These are phyloP conservation scores for Acropternis orthonyx DNA, from an alignment of 2,797 vertebrate genomes.

Conservation along the genomic window DNA sequence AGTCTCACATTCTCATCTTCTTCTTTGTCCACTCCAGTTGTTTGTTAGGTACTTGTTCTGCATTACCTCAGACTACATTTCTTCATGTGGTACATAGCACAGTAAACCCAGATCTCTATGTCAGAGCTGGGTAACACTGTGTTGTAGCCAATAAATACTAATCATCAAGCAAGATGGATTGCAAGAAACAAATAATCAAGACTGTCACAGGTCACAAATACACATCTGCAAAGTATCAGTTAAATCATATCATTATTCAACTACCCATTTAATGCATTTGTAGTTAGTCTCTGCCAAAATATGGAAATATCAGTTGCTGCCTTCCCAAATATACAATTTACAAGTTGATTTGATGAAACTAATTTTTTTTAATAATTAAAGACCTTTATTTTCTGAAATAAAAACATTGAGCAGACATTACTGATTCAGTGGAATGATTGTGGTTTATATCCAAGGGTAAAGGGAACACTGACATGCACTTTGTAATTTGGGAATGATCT, in stretches of 20 bases:
- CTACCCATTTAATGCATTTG: background rate
- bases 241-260: background rate
- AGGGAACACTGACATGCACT: background rate
- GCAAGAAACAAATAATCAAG: background rate
- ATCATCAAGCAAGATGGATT: background rate
- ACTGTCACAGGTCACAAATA: background rate
- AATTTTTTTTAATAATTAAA: background rate
- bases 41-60: background rate
- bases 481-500: background rate
- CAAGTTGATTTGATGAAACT: background rate
- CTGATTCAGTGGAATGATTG: background rate
- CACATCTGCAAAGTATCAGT: background rate
- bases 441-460: background rate
- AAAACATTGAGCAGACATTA: background rate
- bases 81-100: background rate
- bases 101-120: background rate
- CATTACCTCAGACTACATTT: background rate
- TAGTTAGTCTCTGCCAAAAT: background rate
- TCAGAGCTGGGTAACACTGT: background rate
- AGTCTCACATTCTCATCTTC: background rate
- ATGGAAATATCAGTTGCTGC: background rate
- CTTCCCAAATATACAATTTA: background rate
- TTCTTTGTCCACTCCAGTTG: accelerated
- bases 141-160: background rate
- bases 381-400: background rate